Percentiles rank a stretch among this genome's conserved stretches.
Conservation (phyloP, 2,888 invertebrate species). For the Campopleginae sp. region DNA sequence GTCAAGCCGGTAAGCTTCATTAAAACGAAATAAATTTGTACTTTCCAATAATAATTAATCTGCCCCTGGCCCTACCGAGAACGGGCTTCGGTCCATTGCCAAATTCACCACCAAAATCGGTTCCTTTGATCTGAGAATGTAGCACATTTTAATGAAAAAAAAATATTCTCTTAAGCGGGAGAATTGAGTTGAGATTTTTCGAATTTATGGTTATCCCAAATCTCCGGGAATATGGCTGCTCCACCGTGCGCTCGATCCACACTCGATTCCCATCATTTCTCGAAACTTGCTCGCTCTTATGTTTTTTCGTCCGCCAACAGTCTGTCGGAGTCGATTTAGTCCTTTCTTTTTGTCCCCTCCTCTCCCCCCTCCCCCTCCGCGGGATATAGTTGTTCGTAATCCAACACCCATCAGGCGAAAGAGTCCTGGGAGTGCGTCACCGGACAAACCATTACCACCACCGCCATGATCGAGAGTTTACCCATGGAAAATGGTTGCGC, state of each 20-base stretch:
- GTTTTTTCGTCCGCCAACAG: constrained; percentile 40
- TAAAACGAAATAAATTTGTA: background rate
- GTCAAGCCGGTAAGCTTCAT: background rate
- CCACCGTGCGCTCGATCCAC: constrained; percentile 27
- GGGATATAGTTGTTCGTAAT: constrained; percentile 48
- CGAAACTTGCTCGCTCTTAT: constrained; percentile 48
- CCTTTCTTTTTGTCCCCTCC: constrained; percentile 43
- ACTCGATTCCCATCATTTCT: constrained; percentile 50
- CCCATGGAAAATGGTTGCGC: constrained; percentile 61
- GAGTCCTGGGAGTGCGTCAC: constrained; percentile 57
- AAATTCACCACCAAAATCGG: constrained; percentile 38
- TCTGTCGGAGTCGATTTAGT: constrained; percentile 30
- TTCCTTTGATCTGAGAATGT: constrained; percentile 62
- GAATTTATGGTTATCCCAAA: constrained; percentile 61
- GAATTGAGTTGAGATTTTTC: constrained; percentile 37
- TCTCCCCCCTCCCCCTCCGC: constrained; percentile 7
- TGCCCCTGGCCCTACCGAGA: background rate
- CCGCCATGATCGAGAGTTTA: constrained; percentile 47
- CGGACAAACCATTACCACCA: constrained; percentile 15
- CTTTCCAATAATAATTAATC: background rate
- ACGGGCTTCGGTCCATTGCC: background rate
- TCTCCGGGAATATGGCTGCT: constrained; percentile 55
- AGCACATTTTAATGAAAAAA: constrained; percentile 52
- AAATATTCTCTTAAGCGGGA: constrained; percentile 30
- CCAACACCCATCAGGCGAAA: constrained; percentile 52